phyloP scores from a whole-genome alignment of 1,140 invertebrate species.

The Geopemphigus sp. region DNA sequence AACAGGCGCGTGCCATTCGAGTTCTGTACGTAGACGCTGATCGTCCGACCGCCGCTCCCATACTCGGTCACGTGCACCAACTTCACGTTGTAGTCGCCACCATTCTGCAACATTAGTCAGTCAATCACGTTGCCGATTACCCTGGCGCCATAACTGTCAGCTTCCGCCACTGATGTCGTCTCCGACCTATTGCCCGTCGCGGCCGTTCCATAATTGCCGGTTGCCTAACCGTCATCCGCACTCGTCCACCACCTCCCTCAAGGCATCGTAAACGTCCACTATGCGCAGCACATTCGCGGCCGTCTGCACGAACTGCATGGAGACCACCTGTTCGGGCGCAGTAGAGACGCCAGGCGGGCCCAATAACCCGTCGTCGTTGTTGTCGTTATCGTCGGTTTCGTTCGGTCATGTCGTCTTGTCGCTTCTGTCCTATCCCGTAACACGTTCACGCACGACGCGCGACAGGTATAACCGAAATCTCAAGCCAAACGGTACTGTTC shows the following conservation, averaged over 20 bases:
- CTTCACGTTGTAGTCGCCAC: slow-evolving; percentile 29
- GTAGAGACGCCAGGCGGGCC: background rate
- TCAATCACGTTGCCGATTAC: background rate
- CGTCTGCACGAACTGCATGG: slow-evolving; percentile 25
- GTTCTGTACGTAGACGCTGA: slow-evolving; percentile 15
- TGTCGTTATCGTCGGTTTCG: too few species aligned
- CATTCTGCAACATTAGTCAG: background rate
- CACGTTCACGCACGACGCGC: too few species aligned
- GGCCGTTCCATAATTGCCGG: too few species aligned
- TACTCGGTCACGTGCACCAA: slow-evolving; percentile 35
- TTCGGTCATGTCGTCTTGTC: too few species aligned
- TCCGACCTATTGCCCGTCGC: background rate
- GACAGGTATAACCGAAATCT: background rate
- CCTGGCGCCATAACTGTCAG: background rate
- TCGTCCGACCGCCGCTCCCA: background rate
- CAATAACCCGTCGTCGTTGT: too few species aligned
- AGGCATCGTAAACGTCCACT: background rate
- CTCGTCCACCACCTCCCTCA: background rate
- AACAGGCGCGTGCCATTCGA: slow-evolving; percentile 22
- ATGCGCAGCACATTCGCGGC: slow-evolving; percentile 26
- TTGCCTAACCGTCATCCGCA: too few species aligned
- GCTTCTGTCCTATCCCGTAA: too few species aligned
- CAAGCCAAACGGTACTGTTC: slow-evolving; percentile 13
- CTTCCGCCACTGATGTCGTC: background rate
- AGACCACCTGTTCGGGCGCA: slow-evolving; percentile 7